Conservation (phyloP, 2,797 vertebrate genomes). For the Peromyscus eremicus region DNA sequence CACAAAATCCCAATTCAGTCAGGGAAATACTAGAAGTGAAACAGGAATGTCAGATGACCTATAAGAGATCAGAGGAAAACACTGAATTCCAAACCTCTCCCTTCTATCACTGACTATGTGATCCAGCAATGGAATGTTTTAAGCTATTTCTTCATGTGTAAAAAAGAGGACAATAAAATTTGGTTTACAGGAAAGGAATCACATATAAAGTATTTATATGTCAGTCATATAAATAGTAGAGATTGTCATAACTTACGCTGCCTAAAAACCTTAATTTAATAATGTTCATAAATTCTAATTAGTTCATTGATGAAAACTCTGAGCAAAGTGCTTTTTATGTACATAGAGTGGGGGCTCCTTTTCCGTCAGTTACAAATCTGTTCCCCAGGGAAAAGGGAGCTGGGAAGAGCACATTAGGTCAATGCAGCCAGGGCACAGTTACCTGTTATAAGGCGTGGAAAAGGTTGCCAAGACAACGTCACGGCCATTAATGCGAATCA, state of each 20-base stretch:
- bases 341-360: neutral
- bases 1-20: neutral
- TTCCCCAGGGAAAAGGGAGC: slow-evolving; percentile 49
- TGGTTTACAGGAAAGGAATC: slow-evolving; percentile 32
- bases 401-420: slow-evolving; percentile 60
- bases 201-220: neutral
- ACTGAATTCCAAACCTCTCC: neutral
- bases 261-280: slow-evolving; percentile 33
- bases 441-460: slow-evolving; percentile 99
- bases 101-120: neutral
- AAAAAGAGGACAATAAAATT: slow-evolving; percentile 35
- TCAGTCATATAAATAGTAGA: slow-evolving; percentile 21
- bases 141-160: slow-evolving; percentile 42
- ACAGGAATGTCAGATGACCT: neutral
- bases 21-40: slow-evolving; percentile 5
- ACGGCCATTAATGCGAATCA: slow-evolving; percentile 96
- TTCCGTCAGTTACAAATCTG: neutral
- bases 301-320: slow-evolving; percentile 57
- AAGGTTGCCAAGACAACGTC: slow-evolving; percentile 98
- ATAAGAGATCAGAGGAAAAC: neutral
- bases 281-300: slow-evolving; percentile 16
- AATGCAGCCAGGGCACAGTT: slow-evolving; percentile 72
- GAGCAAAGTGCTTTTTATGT: slow-evolving; percentile 2
- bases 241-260: slow-evolving; percentile 26
- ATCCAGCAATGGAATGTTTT: neutral